These are phyloP conservation scores for Drosophila equinoxialis DNA, from an alignment of 1,140 invertebrate genomes.

Conservation along the genomic window DNA sequence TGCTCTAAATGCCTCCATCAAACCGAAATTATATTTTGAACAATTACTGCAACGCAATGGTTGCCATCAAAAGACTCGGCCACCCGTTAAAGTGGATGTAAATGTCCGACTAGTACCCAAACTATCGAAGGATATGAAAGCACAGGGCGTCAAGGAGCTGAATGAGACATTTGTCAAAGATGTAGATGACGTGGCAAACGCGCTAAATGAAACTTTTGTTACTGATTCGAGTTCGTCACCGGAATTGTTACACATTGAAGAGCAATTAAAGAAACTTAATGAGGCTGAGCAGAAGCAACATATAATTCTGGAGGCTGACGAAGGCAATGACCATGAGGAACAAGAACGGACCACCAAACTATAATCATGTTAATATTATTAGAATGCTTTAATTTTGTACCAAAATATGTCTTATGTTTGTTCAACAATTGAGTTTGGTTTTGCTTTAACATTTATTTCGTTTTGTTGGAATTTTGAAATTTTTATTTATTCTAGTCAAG, in stretches of 20 bases:
- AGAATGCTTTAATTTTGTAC: not conserved
- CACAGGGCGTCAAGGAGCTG: slow-evolving; percentile 30
- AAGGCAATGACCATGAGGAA: slow-evolving; percentile 38
- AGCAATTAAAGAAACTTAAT: slow-evolving; percentile 56
- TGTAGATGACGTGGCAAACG: slow-evolving; percentile 59
- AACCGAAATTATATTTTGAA: slow-evolving; percentile 67
- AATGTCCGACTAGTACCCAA: slow-evolving; percentile 89
- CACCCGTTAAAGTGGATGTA: slow-evolving; percentile 89
- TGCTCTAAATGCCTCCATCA: slow-evolving; percentile 62
- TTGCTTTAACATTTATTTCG: not conserved
- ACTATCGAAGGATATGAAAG: slow-evolving; percentile 76
- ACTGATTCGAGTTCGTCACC: slow-evolving; percentile 55
- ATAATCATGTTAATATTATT: slow-evolving; percentile 56
- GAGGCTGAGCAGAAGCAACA: slow-evolving; percentile 19
- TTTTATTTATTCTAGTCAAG: slow-evolving; percentile 57
- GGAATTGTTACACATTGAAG: slow-evolving; percentile 58
- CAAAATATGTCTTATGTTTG: no score
- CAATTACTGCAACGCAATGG: slow-evolving; percentile 65
- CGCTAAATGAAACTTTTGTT: slow-evolving; percentile 65
- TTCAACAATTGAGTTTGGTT: not conserved
- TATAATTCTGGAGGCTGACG: not conserved
- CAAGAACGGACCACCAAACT: slow-evolving; percentile 67
- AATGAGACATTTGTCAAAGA: slow-evolving; percentile 68
- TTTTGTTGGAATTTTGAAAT: slow-evolving; percentile 8
- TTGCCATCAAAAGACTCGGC: slow-evolving; percentile 62